phyloP scores from a whole-genome alignment of 2,888 invertebrate genomes.

The Seira ritae region DNA sequence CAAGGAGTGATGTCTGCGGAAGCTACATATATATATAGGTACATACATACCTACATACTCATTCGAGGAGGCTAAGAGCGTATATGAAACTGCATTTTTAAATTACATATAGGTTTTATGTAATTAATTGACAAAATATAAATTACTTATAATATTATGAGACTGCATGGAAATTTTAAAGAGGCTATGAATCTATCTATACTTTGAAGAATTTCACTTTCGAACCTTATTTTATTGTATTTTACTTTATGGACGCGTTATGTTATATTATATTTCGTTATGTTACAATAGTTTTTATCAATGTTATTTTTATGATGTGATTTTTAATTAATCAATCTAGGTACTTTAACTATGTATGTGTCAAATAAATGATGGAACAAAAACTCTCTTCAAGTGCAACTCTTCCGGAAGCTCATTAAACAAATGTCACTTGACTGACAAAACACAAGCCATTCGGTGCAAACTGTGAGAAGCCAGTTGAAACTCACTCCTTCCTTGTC shows the following conservation, averaged over 20 bases:
- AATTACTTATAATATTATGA: conserved; percentile 29
- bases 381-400: too few species aligned
- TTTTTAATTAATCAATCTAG: conserved; percentile 1
- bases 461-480: too few species aligned
- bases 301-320: conserved; percentile 20
- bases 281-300: conserved; percentile 1
- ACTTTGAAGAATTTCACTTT: too few species aligned
- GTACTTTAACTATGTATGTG: neutral
- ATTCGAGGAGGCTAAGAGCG: conserved; percentile 33
- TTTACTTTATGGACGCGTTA: neutral
- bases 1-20: too few species aligned
- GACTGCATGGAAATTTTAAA: conserved; percentile 48
- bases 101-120: conserved; percentile 6
- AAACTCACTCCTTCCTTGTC: too few species aligned
- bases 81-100: conserved; percentile 9
- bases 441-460: too few species aligned
- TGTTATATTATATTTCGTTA: neutral
- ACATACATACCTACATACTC: too few species aligned
- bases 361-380: too few species aligned
- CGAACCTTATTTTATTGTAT: conserved; percentile 22
- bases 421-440: too few species aligned
- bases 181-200: too few species aligned
- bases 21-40: too few species aligned
- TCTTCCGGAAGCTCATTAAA: too few species aligned
- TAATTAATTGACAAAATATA: neutral